Base-by-base conservation (phyloP, 2,113 vertebrate genomes). In the Phycodurus eques region DNA sequence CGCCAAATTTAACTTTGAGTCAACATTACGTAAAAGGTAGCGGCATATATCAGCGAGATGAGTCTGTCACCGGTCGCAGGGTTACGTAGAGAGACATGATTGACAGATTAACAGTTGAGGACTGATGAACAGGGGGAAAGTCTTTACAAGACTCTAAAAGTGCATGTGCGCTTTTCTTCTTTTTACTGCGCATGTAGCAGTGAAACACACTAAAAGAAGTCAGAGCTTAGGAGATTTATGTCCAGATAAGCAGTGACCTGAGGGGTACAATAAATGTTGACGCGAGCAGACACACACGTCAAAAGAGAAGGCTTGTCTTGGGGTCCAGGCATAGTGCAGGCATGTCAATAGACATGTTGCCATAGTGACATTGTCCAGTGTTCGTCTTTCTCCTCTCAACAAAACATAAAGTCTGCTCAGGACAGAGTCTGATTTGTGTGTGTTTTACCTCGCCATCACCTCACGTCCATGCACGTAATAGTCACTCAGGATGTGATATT, bases 341-440 rank as follows among this genome's bases (percentile, higher is more conserved):
- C 78, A 71, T 68, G 80, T 82, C 78, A 88, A 84, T 59, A 71
- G 75, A 77, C 71, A 74, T 76, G 76, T 76, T 75, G 74, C 81
- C 22, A 43, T 64, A n/a, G 59, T 65, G 51, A 76, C 72, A 39
- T 39, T 39, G 67, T 53, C 68, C 61, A 72, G 33, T 76, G 70
- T 74, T 84, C 33, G 42, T 77, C 64, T 42, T 53, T 74, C 80
- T 81, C 67, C 13, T 78, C 39, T 15, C 5, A 73, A 54, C 60
- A 79, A 78, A 79, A 62, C 81, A 76, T 75, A 71, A 5, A 0
- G 74, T 73, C 73, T 71, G 65, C 51, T 78, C 14, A 62, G 70
- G 78, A 80, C 49, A 70, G 27, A 27, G 49, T 51, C 17, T 19
- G 53, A 8, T 54, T n/a, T 54, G 22, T 60, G 57, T 33, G 27